Evolutionary conservation across 2,113 vertebrate species (phyloP), one percentile per base, ranked within the genome.

Genomic region (Crotalus helleri): DNA sequence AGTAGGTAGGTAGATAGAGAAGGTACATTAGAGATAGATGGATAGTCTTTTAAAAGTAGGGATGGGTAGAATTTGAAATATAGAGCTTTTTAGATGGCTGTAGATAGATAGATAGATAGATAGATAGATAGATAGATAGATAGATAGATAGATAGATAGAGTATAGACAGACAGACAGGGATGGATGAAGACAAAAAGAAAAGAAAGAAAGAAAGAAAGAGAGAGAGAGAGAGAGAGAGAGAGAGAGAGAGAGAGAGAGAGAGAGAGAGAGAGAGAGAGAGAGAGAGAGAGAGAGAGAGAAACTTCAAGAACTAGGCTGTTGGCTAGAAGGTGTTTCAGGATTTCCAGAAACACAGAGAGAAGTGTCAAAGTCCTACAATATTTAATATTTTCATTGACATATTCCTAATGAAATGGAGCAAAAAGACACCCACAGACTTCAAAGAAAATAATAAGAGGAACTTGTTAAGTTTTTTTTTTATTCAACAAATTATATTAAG

Each of bases 401-500:
- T 26, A 7, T 85, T 74, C 15, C n/a, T 39, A 19, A 39, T 8
- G 15, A 39, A 33, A 19, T 39, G 17, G 19, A n/a, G 26, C 33
- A 12, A 17, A 81, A 55, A 39, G 15, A 33, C 12, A 33, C 2
- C 5, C n/a, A 39, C 15, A 33, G 74, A 33, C 33, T 81, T 81
- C 33, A 19, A 81, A 87, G 57, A 57, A 92, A 46, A 33, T 92
- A 58, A 90, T 90, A 58, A 26, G 90, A 91, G 24, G 95, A 96
- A 96, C 95, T 91, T 96, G 96, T 98, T 98, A 98, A 96, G 46
- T 95, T 96, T 53, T 96, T n/a, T 88, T 97, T 97, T 98, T 98
- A 98, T 98, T 98, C 97, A 98, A 97, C 97, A 98, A 98, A 97
- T 98, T 97, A 98, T 97, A 98, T 97, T 98, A 98, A 97, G 97